Evolutionary conservation across 1,140 invertebrate species (phyloP).

Genomic region (Rhynchophorus ferrugineus): DNA sequence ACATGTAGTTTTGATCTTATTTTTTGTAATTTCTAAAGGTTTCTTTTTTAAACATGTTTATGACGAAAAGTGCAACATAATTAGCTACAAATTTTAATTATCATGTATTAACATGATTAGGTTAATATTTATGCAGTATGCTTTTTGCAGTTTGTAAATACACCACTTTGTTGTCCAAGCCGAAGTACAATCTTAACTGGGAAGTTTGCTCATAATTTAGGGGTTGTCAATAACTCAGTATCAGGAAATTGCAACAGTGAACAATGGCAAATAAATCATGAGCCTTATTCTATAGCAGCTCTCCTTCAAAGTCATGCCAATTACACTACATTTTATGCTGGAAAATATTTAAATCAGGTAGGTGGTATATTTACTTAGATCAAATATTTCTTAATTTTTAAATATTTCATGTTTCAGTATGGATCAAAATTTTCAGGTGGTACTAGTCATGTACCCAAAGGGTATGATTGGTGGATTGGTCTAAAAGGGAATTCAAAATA

Average conservation of each 20-base stretch:
- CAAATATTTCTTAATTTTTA: constrained; percentile 20
- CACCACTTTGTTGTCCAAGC: constrained; percentile 84
- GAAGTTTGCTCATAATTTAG: constrained; percentile 76
- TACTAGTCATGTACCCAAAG: constrained; percentile 59
- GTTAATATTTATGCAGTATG: not conserved
- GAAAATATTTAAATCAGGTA: constrained; percentile 80
- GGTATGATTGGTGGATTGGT: constrained; percentile 76
- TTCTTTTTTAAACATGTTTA: too few relatives aligned
- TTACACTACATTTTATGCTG: constrained; percentile 76
- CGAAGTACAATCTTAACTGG: constrained; percentile 80
- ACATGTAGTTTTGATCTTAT: too few relatives aligned
- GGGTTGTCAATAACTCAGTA: constrained; percentile 68
- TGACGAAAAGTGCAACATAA: too few relatives aligned
- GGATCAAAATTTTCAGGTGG: constrained; percentile 51
- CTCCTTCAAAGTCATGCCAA: constrained; percentile 50
- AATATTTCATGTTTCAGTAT: constrained; percentile 47
- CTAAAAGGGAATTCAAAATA: constrained; percentile 79
- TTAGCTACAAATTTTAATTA: too few relatives aligned
- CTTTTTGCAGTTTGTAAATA: constrained; percentile 59
- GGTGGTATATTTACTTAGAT: not conserved
- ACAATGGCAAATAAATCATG: constrained; percentile 56
- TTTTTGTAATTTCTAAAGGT: too few relatives aligned
- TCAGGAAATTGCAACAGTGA: constrained; percentile 65
- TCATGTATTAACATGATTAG: too few relatives aligned
- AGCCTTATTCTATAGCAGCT: constrained; percentile 60